Evolutionary conservation across 53 echinoderm and acorn worm species (phyloP).

Genomic region (Holothuria scabra): DNA sequence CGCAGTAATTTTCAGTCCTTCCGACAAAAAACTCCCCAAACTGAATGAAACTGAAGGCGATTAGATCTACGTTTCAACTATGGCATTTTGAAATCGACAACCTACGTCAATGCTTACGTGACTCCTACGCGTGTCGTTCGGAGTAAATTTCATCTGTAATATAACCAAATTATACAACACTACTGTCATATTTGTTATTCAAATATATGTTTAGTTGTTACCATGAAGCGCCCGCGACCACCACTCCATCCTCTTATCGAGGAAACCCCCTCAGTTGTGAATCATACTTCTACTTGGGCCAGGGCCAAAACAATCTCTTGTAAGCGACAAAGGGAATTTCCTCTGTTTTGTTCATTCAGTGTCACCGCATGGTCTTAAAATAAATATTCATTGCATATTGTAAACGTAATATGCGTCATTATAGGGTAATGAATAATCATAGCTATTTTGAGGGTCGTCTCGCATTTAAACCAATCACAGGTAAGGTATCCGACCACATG

Average conservation of each 20-base stretch:
- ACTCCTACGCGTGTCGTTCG: constrained; percentile 21
- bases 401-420: constrained; percentile 5
- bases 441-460: not conserved
- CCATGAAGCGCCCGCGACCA: too few species aligned
- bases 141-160: too few species aligned
- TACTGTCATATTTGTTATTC: too few species aligned
- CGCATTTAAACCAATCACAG: constrained; percentile 33
- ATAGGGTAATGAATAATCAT: constrained; percentile 31
- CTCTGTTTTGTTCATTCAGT: constrained; percentile 29
- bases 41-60: not conserved
- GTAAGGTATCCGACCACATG: constrained; percentile 40
- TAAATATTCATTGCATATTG: constrained; percentile 5
- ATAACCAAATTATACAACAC: too few species aligned
- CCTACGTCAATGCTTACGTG: constrained; percentile 24
- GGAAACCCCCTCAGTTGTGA: constrained; percentile 31
- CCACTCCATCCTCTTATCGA: not conserved
- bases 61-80: constrained; percentile 16
- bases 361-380: not conserved
- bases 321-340: constrained; percentile 38
- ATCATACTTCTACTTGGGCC: constrained; percentile 26
- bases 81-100: constrained; percentile 24
- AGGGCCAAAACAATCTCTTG: constrained; percentile 16
- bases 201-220: too few species aligned
- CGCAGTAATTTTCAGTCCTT: not conserved
- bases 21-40: not conserved